These are phyloP conservation scores for Plebejus anna DNA, from an alignment of 2,888 invertebrate genomes.

Conservation along the genomic window DNA sequence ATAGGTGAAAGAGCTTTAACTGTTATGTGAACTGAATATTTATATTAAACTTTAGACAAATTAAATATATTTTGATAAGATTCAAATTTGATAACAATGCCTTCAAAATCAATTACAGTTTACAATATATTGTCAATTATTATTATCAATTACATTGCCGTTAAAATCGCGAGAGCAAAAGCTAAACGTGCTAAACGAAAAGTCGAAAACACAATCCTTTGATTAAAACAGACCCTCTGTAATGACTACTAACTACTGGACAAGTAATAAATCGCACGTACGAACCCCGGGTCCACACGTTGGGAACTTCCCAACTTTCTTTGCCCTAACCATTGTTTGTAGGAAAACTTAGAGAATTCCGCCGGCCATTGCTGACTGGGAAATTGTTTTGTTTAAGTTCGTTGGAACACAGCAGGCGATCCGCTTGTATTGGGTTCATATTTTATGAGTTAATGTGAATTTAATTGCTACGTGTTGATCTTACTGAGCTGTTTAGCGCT, in stretches of 20 bases:
- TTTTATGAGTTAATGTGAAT: constrained; percentile 63
- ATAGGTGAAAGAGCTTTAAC: too few species aligned
- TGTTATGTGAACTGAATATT: too few species aligned
- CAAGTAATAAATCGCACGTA: constrained; percentile 40
- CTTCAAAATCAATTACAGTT: too few species aligned
- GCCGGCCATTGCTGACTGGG: constrained; percentile 66
- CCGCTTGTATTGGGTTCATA: constrained; percentile 52
- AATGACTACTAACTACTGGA: constrained; percentile 31
- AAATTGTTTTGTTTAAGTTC: constrained; percentile 75
- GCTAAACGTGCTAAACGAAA: background rate
- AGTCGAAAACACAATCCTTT: constrained; percentile 14
- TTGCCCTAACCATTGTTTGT: constrained; percentile 75
- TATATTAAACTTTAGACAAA: background rate
- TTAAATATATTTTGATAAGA: background rate
- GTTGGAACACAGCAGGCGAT: constrained; percentile 73
- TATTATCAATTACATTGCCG: background rate
- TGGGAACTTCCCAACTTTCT: constrained; percentile 64
- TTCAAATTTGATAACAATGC: too few species aligned
- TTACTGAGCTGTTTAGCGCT: constrained; percentile 31
- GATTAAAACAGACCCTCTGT: constrained; percentile 16
- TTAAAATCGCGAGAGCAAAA: background rate
- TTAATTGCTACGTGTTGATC: constrained; percentile 42
- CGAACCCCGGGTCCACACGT: constrained; percentile 43
- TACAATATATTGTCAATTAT: too few species aligned
- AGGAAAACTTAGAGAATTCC: constrained; percentile 66